Percentiles rank a stretch among this genome's conserved stretches.
Conservation (phyloP, 2,797 vertebrate species). For the Enteromius afrohamiltoni region DNA sequence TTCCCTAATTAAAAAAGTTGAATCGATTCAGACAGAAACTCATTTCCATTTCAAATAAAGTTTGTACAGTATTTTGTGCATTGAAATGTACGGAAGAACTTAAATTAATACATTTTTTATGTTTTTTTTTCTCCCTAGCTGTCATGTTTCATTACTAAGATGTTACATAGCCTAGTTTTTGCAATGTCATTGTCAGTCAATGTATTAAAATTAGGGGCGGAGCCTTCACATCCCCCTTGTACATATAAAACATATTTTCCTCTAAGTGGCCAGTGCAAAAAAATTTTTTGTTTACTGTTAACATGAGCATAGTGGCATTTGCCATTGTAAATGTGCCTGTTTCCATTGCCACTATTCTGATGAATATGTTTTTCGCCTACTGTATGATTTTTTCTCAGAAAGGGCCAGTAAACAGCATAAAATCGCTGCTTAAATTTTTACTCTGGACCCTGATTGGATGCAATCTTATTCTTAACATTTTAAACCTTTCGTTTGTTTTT, state of each 20-base stretch:
- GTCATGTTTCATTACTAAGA: not conserved
- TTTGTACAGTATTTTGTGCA: not conserved
- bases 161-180: not conserved
- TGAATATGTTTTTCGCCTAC: constrained; percentile 61
- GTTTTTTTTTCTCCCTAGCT: not conserved
- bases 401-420: constrained; percentile 41
- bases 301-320: constrained; percentile 20
- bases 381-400: constrained; percentile 55
- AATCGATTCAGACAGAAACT: not conserved
- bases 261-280: not conserved
- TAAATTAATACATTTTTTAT: not conserved
- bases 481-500: not conserved
- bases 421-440: constrained; percentile 63
- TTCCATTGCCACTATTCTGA: constrained; percentile 29
- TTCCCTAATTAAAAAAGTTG: not conserved
- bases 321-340: constrained; percentile 45
- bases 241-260: not conserved
- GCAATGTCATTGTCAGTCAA: not conserved
- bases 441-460: constrained; percentile 55
- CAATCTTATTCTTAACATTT: constrained; percentile 37
- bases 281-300: not conserved
- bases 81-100: not conserved
- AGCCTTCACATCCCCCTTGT: not conserved
- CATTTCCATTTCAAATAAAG: not conserved
- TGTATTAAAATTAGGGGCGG: not conserved